phyloP scores from a whole-genome alignment of 1,140 invertebrate species.

The Drosophila ogumai region DNA sequence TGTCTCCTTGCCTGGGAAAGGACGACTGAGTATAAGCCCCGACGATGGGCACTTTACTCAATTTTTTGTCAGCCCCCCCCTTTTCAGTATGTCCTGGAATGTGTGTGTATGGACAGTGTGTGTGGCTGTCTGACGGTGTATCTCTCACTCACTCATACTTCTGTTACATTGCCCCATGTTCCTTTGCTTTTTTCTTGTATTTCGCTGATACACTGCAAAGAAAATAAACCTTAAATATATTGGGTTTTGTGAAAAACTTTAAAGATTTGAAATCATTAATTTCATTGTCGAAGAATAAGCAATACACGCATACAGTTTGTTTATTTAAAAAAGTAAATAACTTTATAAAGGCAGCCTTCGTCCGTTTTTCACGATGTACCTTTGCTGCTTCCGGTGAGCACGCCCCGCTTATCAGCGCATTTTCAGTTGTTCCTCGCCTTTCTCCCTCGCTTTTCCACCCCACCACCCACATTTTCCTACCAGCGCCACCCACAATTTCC shows the following conservation, averaged over 20 bases:
- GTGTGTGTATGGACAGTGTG: conserved; percentile 8
- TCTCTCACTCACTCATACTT: conserved; percentile 15
- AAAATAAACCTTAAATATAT: not conserved
- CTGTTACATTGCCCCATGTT: conserved; percentile 9
- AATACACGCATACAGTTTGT: not conserved
- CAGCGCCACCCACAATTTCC: conserved; percentile 13
- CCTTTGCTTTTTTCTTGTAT: conserved; percentile 4
- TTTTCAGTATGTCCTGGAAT: conserved; percentile 6
- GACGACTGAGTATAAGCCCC: conserved; percentile 19
- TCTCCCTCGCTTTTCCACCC: not conserved
- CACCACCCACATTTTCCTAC: not conserved
- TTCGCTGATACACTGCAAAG: conserved; percentile 2
- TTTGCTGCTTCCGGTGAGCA: conserved; percentile 65
- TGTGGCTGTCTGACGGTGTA: conserved; percentile 3
- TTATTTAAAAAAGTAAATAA: not conserved
- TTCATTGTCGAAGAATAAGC: not conserved
- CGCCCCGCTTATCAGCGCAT: conserved; percentile 78
- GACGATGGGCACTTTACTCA: conserved; percentile 36
- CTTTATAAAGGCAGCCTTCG: not conserved
- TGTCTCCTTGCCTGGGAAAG: not conserved
- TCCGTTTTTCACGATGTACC: conserved; percentile 6
- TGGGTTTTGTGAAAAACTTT: no score
- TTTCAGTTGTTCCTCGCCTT: conserved; percentile 58
- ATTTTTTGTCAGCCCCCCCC: conserved; percentile 37
- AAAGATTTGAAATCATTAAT: not conserved